Base-by-base conservation (phyloP, 2,113 vertebrate genomes). In the Rhagologus leucostigma region DNA sequence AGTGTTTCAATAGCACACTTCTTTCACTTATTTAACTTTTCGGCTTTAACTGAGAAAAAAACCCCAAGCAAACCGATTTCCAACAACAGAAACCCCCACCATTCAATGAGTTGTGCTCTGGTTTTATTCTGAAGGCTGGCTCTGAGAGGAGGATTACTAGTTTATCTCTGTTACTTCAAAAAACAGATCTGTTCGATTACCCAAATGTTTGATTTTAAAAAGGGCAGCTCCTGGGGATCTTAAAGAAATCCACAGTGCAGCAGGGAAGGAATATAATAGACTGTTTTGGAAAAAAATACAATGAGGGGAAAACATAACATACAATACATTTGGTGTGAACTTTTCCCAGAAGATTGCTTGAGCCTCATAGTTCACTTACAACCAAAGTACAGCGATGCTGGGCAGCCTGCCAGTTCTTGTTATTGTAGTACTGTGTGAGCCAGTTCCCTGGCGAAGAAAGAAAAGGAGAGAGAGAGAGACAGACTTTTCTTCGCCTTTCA, bases 281-380 rank as follows among this genome's bases (percentile, higher is more conserved):
- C 29, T 37, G 29, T 41, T 87, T 93, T 86, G 82, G 73, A 16
- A 21, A 57, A 93, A 93, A 94, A 79, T 60, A 74, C 75, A 63
- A 73, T 15, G 53, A 93, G 79, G 63, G 64, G 46, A 82, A 95
- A 92, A 89, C 67, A 77, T 32, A 85, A 67, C 52, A 79, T 71
- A 37, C 37, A 89, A 57, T 70, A 50, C 74, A 86, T 65, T 84
- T 69, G 70, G 95, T 87, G 78, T 86, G 82, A 95, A 80, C 87
- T 87, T 73, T 95, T 97, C 77, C 90, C 87, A 89, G 95, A 87
- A 95, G 95, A 91, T 64, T 93, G 81, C 69, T 55, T 76, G 65
- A 90, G 73, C 59, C 60, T 94, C 90, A 32, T 71, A 56, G 70
- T 76, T 94, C 80, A 35, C 87, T 86, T 95, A 83, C 80, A 89